Base-by-base conservation (phyloP, 1,140 invertebrate species). In the Cherax destructor region DNA sequence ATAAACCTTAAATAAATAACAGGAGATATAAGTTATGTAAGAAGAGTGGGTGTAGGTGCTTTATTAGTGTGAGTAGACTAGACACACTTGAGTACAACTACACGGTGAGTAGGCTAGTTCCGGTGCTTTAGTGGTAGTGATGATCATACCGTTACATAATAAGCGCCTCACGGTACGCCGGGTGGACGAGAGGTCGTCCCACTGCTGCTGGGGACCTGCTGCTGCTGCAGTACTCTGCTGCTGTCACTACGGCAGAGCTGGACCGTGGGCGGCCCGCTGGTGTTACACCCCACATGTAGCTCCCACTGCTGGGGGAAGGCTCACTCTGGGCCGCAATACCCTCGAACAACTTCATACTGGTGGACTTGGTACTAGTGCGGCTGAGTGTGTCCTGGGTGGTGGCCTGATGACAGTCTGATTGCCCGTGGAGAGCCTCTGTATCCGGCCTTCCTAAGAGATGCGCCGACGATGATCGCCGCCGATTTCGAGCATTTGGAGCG, bases 71-170 rank as follows among this genome's bases (percentile, higher is more conserved):
- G 61, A 65, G 61, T 65, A 65, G 61, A 65, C 61, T 65, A 65
- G 61, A 65, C 18, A 65, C 61, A 65, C 61, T 10, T 65, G 61
- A 65, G 61, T 65, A 47, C 47, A 10, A 77, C 76, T 80, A 80
- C 50, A 65, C 79, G 24, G 56, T 56, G 56, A 52, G 24, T 56
- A 81, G 24, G 21, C 24, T 50, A 6, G 4, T 56, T 76, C 85
- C 47, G 30, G 83, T 76, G 74, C 74, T 86, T 86, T 69, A 50
- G 85, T 86, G 85, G 52, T 76, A n/a, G 85, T 56, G 52, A 50
- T 78, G 56, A 76, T 50, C 78, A n/a, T 88, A 88, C 86, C 86
- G 86, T 88, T 69, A 88, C 86, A 88, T 88, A 52, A 88, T 88
- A 47, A 88, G 86, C 16, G 86, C 79, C 78, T 88, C 86, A 18